phyloP scores from a whole-genome alignment of 64 coral and sea anemone genomes.

The Montipora sp. region DNA sequence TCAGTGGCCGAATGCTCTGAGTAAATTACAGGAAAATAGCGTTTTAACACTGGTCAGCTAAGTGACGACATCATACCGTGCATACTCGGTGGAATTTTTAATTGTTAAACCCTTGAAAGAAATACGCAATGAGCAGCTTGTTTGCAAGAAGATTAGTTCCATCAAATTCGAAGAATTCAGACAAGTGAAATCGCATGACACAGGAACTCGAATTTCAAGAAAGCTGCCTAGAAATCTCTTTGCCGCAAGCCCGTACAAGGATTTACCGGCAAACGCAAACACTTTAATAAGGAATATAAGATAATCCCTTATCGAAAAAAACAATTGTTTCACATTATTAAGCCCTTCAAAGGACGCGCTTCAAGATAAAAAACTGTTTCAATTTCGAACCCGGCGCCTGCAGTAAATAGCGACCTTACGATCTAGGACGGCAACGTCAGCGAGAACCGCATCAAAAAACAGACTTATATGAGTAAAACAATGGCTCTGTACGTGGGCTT shows the following conservation, averaged over 20 bases:
- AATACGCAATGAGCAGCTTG: background rate
- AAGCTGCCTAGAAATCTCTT: background rate
- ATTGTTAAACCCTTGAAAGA: background rate
- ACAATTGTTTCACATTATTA: background rate
- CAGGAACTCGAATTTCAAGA: background rate
- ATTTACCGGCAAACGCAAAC: background rate
- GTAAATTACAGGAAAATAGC: background rate
- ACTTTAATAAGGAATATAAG: background rate
- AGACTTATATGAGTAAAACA: too few relatives aligned
- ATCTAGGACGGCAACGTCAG: too few relatives aligned
- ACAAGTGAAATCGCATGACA: too few relatives aligned
- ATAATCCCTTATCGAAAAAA: conserved; percentile 2
- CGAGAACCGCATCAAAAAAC: too few relatives aligned
- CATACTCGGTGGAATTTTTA: background rate
- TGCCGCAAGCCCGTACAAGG: background rate
- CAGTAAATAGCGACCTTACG: background rate
- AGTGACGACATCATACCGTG: background rate
- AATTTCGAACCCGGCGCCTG: too few relatives aligned
- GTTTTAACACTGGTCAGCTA: too few relatives aligned
- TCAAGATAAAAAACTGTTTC: conserved; percentile 9
- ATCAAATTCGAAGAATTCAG: too few relatives aligned
- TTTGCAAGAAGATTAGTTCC: too few relatives aligned
- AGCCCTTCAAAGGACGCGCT: background rate
- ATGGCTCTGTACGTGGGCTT: too few relatives aligned
- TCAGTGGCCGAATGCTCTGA: background rate